phyloP scores from a whole-genome alignment of 2,113 vertebrate species.

The Perca flavescens region DNA sequence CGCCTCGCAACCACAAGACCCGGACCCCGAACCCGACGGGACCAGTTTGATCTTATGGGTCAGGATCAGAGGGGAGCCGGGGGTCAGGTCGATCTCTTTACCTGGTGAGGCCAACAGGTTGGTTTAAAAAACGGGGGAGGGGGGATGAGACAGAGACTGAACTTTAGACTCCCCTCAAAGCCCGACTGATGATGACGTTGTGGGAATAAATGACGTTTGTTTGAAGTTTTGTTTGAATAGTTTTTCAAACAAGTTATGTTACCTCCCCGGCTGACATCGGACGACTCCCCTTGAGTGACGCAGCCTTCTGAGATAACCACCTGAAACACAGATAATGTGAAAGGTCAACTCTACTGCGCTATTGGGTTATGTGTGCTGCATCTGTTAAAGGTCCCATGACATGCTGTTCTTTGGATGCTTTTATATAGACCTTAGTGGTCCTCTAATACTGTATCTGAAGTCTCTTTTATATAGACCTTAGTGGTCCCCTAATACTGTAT shows the following conservation, averaged over 20 bases:
- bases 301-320: slow-evolving; percentile 77
- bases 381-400: no score
- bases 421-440: no score
- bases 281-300: slow-evolving; percentile 47
- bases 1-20: slow-evolving; percentile 64
- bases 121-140: background rate
- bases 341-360: background rate
- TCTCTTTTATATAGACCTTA: no score
- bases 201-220: no score
- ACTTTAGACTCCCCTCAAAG: background rate
- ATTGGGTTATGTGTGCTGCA: background rate
- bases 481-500: no score
- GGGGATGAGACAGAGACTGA: background rate
- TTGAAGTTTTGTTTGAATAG: background rate
- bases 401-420: no score
- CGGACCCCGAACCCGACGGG: slow-evolving; percentile 45
- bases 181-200: background rate
- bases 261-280: slow-evolving; percentile 52
- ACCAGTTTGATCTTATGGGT: slow-evolving; percentile 83
- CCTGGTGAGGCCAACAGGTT: slow-evolving; percentile 20
- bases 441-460: no score
- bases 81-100: slow-evolving; percentile 73
- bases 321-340: slow-evolving; percentile 15
- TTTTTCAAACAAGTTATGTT: slow-evolving; percentile 14
- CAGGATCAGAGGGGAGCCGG: slow-evolving; percentile 80